Evolutionary conservation across 2,113 vertebrate species (phyloP).

Genomic region (Petrocephalus zakoni): DNA sequence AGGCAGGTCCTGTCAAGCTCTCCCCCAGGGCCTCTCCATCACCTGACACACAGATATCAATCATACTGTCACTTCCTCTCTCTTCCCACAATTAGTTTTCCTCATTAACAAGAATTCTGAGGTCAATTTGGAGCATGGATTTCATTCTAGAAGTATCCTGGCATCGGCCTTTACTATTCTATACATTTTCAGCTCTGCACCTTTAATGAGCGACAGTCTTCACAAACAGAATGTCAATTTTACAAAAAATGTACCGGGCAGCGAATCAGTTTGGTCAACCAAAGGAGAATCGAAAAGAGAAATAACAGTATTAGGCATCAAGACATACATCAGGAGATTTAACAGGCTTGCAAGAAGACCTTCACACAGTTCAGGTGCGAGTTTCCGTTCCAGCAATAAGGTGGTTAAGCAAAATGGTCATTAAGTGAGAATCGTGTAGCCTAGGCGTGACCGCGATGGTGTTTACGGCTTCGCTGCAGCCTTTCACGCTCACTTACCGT

Average conservation of each 20-base stretch:
- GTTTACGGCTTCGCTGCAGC: neutral
- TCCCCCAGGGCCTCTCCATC: neutral
- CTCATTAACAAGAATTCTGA: slow-evolving; percentile 16
- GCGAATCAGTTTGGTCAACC: neutral
- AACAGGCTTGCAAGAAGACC: neutral
- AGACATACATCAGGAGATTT: neutral
- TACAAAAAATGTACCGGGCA: neutral
- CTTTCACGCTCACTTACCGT: neutral
- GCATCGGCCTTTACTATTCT: neutral
- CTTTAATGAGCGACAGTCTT: neutral
- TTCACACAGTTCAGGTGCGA: neutral
- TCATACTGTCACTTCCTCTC: neutral
- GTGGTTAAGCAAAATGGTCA: neutral
- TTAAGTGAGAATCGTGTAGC: neutral
- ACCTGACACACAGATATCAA: neutral
- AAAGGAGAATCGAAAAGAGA: neutral
- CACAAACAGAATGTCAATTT: neutral
- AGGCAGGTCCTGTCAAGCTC: neutral
- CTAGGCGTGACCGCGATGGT: neutral
- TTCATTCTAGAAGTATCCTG: neutral
- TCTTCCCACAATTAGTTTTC: neutral
- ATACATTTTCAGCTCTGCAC: neutral
- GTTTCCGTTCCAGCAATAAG: neutral
- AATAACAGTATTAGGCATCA: neutral
- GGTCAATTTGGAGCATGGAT: neutral